Base-by-base conservation (phyloP, 2,113 vertebrate genomes). In the Penelope pileata region DNA sequence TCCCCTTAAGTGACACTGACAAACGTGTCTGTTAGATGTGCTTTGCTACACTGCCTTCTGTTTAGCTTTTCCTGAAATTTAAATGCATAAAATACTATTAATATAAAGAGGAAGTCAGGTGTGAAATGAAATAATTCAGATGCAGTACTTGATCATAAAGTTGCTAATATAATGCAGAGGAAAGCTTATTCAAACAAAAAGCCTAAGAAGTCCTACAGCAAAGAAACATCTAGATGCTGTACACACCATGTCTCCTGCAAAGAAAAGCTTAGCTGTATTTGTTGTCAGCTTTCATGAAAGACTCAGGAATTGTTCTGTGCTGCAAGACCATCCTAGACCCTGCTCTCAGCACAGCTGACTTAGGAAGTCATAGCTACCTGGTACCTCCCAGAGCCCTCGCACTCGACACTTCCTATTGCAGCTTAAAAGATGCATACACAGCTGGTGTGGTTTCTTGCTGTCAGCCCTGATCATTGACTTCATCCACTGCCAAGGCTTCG, bases 51-150 rank as follows among this genome's bases (percentile, higher is more conserved):
- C 32, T 69, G 54, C 47, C 62, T 87, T 87, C 53, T 82, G 27
- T 43, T 89, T 60, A 83, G 74, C 64, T 74, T 50, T 47, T 47
- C 21, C 69, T 27, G 32, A 48, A 72, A 84, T 92, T 48, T 78
- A 82, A 95, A 84, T 87, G 62, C 73, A 72, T 51, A 62, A 85
- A 90, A 77, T 67, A 59, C 40, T 16, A 21, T 19, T 77, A 90
- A 78, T 56, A 86, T 3, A 82, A 88, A 78, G 53, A 59, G 51
- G 73, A 91, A 93, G 53, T 30, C 83, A 64, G 66, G 77, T 82
- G n/a, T 89, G 91, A 95, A 96, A 96, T 92, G 17, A 87, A 94
- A 69, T 40, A 51, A 75, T 84, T 86, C 69, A 47, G 51, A 60
- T 15, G 60, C 23, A 74, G n/a, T 38, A 32, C 30, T 88, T 78